Conservation (phyloP, 2,797 vertebrate species). For the Scyliorhinus canicula region DNA sequence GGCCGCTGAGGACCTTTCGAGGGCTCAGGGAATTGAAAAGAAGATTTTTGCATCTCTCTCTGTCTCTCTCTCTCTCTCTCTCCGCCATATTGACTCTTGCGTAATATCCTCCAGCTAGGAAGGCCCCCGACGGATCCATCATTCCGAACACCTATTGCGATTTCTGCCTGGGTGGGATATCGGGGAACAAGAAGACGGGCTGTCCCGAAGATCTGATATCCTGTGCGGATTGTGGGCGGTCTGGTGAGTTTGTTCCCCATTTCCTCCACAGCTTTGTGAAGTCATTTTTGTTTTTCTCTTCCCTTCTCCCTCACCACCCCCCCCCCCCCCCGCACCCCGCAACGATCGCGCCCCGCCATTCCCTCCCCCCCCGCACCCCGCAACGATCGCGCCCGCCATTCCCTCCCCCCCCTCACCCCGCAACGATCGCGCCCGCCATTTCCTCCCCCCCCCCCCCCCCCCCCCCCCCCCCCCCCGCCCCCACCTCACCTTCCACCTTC, state of each 20-base stretch:
- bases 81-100: background rate
- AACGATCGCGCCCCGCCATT: background rate
- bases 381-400: too few relatives aligned
- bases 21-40: background rate
- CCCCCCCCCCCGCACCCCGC: background rate
- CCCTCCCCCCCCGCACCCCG: background rate
- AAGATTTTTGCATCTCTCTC: background rate
- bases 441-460: too few relatives aligned
- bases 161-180: slow-evolving; percentile 84
- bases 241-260: slow-evolving; percentile 60
- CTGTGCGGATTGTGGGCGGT: slow-evolving; percentile 88
- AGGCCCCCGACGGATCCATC: slow-evolving; percentile 82
- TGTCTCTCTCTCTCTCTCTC: background rate
- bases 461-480: too few relatives aligned
- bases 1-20: background rate
- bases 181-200: slow-evolving; percentile 73
- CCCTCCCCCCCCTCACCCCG: background rate
- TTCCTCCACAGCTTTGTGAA: background rate
- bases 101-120: slow-evolving; percentile 67
- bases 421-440: too few relatives aligned
- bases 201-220: slow-evolving; percentile 92
- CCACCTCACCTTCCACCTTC: too few relatives aligned
- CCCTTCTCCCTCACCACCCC: background rate
- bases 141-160: slow-evolving; percentile 90
- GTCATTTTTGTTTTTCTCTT: background rate